Conservation (phyloP, 2,113 vertebrate genomes). For the Cavia porcellus region DNA sequence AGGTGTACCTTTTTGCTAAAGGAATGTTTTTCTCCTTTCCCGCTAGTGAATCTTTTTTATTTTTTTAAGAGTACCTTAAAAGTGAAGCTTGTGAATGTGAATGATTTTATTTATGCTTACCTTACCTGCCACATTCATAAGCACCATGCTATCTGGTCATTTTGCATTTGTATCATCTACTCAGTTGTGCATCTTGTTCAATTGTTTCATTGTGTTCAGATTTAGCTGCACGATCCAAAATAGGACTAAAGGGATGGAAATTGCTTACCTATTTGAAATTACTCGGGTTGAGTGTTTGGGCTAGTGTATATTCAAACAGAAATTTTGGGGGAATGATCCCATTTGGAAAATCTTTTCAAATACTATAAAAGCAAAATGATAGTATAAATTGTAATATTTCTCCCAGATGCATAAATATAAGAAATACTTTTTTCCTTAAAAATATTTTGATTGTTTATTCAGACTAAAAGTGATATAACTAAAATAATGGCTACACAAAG, state of each 20-base stretch:
- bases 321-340: conserved; percentile 47
- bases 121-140: background rate
- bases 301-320: conserved; percentile 61
- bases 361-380: conserved; percentile 63
- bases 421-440: conserved; percentile 32
- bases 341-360: conserved; percentile 56
- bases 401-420: conserved; percentile 59
- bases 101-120: rapidly evolving
- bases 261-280: background rate
- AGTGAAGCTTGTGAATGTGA: background rate
- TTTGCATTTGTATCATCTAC: background rate
- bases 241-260: background rate
- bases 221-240: background rate
- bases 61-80: background rate
- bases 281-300: background rate
- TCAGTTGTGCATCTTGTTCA: background rate
- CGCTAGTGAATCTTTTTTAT: background rate
- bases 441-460: conserved; percentile 58
- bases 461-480: conserved; percentile 32
- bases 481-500: background rate
- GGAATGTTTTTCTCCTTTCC: background rate
- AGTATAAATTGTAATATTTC: conserved; percentile 69
- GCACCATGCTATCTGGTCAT: background rate
- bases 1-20: conserved; percentile 8
- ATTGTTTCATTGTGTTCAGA: conserved; percentile 18